phyloP scores from a whole-genome alignment of 1,140 invertebrate species.

The Armadillidium nasatum region DNA sequence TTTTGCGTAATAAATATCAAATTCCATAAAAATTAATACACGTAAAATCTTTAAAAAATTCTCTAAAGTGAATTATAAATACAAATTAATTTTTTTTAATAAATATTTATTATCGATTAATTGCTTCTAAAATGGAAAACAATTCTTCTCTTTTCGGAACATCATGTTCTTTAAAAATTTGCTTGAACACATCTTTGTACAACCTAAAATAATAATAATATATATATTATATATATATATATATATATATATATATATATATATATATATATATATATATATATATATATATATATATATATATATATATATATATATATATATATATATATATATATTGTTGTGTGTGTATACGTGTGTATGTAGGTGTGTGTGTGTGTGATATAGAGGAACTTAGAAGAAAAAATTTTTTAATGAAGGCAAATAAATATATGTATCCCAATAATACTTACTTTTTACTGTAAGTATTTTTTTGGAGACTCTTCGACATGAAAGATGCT shows the following conservation, averaged over 20 bases:
- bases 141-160: too few species aligned
- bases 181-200: too few species aligned
- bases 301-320: neutral
- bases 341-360: neutral
- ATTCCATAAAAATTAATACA: too few species aligned
- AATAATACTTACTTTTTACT: conserved; percentile 1
- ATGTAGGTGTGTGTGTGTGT: neutral
- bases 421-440: neutral
- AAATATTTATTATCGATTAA: too few species aligned
- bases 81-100: too few species aligned
- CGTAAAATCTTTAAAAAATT: too few species aligned
- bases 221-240: too few species aligned
- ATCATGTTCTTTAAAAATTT: too few species aligned
- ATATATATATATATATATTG: neutral
- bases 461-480: neutral
- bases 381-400: neutral
- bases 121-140: too few species aligned
- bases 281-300: neutral
- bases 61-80: too few species aligned
- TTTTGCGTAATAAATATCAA: too few species aligned
- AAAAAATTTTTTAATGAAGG: neutral
- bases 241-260: neutral
- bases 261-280: neutral
- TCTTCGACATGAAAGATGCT: neutral
- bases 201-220: too few species aligned